phyloP scores from a whole-genome alignment of 2,888 invertebrate genomes.

The Cerceris ruficornis region DNA sequence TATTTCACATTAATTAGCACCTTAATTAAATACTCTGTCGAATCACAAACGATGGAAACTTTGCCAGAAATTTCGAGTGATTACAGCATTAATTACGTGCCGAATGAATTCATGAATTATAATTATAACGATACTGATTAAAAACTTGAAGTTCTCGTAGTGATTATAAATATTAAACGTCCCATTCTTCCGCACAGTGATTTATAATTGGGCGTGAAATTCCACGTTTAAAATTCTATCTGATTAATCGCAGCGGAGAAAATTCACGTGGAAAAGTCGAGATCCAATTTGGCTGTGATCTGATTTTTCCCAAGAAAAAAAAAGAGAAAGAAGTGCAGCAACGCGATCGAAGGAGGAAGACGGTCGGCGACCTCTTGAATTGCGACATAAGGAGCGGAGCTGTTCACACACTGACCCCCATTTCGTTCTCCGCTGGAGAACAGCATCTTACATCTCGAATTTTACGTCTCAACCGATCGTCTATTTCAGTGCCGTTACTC shows the following conservation, averaged over 20 bases:
- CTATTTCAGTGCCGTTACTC: slow-evolving; percentile 6
- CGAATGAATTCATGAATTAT: too few relatives aligned
- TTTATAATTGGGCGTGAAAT: too few relatives aligned
- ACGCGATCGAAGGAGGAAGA: slow-evolving; percentile 57
- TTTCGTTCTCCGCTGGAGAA: slow-evolving; percentile 62
- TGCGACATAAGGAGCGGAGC: slow-evolving; percentile 73
- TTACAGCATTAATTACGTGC: too few relatives aligned
- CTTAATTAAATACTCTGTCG: too few relatives aligned
- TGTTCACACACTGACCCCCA: slow-evolving; percentile 81
- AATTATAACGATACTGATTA: too few relatives aligned
- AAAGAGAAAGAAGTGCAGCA: slow-evolving; percentile 26
- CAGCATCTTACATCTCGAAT: slow-evolving; percentile 39
- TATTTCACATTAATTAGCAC: too few relatives aligned
- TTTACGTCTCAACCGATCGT: slow-evolving; percentile 53
- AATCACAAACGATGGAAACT: too few relatives aligned
- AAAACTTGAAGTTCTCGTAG: too few relatives aligned
- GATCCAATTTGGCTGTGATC: slow-evolving; percentile 16
- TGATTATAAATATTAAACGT: not conserved
- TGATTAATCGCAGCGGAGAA: not conserved
- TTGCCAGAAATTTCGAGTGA: too few relatives aligned
- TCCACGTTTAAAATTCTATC: not conserved
- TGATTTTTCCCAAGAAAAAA: slow-evolving; percentile 16
- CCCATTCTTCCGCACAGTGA: not conserved
- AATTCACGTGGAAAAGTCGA: slow-evolving; percentile 6
- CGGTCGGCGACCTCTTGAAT: slow-evolving; percentile 72